Conservation (phyloP, 2,797 vertebrate genomes). For the Channallabes apus region DNA sequence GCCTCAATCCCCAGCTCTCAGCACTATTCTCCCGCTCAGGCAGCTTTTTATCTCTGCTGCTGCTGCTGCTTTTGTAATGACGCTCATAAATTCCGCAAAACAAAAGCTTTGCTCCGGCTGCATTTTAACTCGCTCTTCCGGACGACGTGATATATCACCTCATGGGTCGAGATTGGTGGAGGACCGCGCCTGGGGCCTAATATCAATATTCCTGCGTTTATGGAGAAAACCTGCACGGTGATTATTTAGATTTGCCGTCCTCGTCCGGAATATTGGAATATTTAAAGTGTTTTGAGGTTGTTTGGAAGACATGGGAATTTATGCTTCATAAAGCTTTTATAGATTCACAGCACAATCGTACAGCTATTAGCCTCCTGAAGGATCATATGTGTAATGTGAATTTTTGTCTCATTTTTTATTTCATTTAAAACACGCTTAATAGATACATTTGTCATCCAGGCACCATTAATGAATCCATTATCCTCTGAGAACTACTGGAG, state of each 20-base stretch:
- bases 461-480: neutral
- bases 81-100: conserved; percentile 65
- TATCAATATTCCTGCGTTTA: conserved; percentile 45
- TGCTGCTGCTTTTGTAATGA: conserved; percentile 66
- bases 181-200: neutral
- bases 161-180: neutral
- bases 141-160: conserved; percentile 41
- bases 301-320: conserved; percentile 13
- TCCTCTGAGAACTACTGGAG: neutral
- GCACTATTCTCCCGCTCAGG: conserved; percentile 68
- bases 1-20: conserved; percentile 66
- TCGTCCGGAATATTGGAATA: conserved; percentile 6
- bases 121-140: conserved; percentile 56
- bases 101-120: conserved; percentile 60
- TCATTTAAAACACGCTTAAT: conserved; percentile 15
- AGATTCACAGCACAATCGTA: conserved; percentile 2
- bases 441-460: conserved; percentile 16
- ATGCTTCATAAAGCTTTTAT: conserved; percentile 5
- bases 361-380: neutral
- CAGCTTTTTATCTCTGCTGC: conserved; percentile 63
- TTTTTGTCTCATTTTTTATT: neutral
- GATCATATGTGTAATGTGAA: neutral
- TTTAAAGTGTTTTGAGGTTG: conserved; percentile 27
- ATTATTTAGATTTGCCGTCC: conserved; percentile 14
- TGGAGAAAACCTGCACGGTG: conserved; percentile 32